Evolutionary conservation across 2,888 invertebrate species (phyloP), one percentile per base, ranked within the genome.

Genomic region (Galeopsomyia nigrocyanea): DNA sequence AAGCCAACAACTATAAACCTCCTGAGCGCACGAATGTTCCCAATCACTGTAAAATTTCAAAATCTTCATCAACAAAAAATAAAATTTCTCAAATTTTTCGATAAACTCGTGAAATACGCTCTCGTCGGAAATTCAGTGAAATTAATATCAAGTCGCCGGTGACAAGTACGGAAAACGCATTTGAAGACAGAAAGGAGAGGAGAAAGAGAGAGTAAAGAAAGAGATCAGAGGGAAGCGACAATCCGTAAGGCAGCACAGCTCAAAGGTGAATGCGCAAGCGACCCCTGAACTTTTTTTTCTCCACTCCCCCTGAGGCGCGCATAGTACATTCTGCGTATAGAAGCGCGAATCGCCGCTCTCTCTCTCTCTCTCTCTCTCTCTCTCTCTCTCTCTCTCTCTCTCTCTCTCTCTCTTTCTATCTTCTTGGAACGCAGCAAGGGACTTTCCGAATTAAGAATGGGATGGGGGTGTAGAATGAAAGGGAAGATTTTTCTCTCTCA

Each of bases 401-500:
- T 26, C 21, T 66, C 55, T 61, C 78, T 69, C 64, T 68, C 69
- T 75, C 68, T n/a, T n/a, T n/a, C n/a, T n/a, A n/a, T n/a, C n/a
- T n/a, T n/a, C n/a, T n/a, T n/a, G 46, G 63, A 39, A 13, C 39
- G 51, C 21, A 51, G 49, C 49, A 21, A 58, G 58, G 39, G 57
- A 51, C 68, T 73, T 67, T 71, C 39, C 57, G 62, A 57, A 75
- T 75, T 74, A 75, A 74, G 76, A 2, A 26, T 26, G 26, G 26
- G 26, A 26, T 26, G 70, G 76, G 77, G 77, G 77, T 39, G 7
- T 39, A 39, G 39, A 10, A 39, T 3, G 39, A 10, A 39, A 39
- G 39, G 7, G 39, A 39, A 39, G 39, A 39, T 39, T 7, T 39
- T 7, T 39, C 13, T 26, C 26, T 26, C 26, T 26, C 26, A 3